phyloP scores from a whole-genome alignment of 2,797 vertebrate species.

The Parambassis ranga region DNA sequence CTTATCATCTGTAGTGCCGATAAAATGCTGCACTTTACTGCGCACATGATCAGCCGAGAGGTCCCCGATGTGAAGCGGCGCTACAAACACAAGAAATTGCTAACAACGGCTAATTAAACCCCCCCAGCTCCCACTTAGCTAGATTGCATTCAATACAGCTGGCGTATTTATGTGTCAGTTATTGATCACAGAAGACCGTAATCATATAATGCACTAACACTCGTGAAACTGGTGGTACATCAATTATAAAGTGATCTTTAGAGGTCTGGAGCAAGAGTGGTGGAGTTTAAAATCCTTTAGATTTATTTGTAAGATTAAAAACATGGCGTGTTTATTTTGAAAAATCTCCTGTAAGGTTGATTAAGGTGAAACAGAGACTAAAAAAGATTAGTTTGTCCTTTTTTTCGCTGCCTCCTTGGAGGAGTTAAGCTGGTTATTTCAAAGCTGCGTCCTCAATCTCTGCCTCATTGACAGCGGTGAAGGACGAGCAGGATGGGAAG shows the following conservation, averaged over 20 bases:
- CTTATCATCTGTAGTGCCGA: slow-evolving; percentile 6
- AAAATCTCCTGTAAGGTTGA: slow-evolving; percentile 46
- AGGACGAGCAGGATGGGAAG: slow-evolving; percentile 4
- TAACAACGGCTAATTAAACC: slow-evolving; percentile 62
- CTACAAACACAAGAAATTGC: slow-evolving; percentile 44
- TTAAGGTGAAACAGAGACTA: slow-evolving; percentile 28
- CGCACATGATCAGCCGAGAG: slow-evolving; percentile 52
- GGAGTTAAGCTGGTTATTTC: slow-evolving; percentile 13
- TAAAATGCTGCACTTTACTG: slow-evolving; percentile 41
- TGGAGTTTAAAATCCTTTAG: slow-evolving; percentile 5
- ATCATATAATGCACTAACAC: slow-evolving; percentile 55
- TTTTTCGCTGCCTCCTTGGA: slow-evolving; percentile 18
- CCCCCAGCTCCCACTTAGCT: slow-evolving; percentile 49
- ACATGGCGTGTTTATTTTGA: slow-evolving; percentile 12
- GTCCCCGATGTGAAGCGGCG: slow-evolving; percentile 22
- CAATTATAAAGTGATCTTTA: slow-evolving; percentile 58
- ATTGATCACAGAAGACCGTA: slow-evolving; percentile 59
- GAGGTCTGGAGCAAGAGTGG: background rate
- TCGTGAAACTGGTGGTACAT: slow-evolving; percentile 43
- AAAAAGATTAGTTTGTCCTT: slow-evolving; percentile 7
- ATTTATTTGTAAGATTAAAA: slow-evolving; percentile 20
- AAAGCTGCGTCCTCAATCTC: slow-evolving; percentile 21
- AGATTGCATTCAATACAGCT: slow-evolving; percentile 52
- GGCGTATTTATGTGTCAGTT: slow-evolving; percentile 54
- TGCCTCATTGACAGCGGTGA: slow-evolving; percentile 8